phyloP scores from a whole-genome alignment of 2,888 invertebrate genomes.

The Meteorus colon region DNA sequence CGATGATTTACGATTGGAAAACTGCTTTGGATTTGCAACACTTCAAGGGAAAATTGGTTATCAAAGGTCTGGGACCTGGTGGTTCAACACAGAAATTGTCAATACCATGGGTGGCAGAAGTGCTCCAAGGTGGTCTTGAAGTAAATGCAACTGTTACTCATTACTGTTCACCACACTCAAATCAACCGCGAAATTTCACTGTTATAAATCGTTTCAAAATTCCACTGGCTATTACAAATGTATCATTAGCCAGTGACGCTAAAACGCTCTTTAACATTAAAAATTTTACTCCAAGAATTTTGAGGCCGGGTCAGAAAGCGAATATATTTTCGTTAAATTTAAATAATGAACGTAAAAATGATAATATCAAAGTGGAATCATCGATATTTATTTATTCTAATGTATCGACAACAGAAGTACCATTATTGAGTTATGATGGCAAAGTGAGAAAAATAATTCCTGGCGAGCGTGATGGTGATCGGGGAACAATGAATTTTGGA shows the following conservation, averaged over 20 bases:
- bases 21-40: slow-evolving; percentile 75
- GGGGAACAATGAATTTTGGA: slow-evolving; percentile 78
- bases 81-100: slow-evolving; percentile 72
- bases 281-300: slow-evolving; percentile 77
- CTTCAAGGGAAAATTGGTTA: slow-evolving; percentile 76
- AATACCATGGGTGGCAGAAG: slow-evolving; percentile 80
- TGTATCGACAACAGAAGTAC: slow-evolving; percentile 82
- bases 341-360: slow-evolving; percentile 74
- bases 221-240: slow-evolving; percentile 83
- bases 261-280: slow-evolving; percentile 78
- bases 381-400: slow-evolving; percentile 82
- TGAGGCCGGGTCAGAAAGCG: slow-evolving; percentile 77
- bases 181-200: slow-evolving; percentile 75
- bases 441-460: slow-evolving; percentile 75
- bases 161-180: slow-evolving; percentile 71
- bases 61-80: slow-evolving; percentile 72
- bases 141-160: slow-evolving; percentile 76
- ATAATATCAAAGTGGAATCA: slow-evolving; percentile 77
- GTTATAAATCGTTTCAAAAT: slow-evolving; percentile 84
- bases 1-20: slow-evolving; percentile 81
- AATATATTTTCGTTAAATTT: slow-evolving; percentile 77
- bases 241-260: slow-evolving; percentile 79
- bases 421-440: slow-evolving; percentile 84
- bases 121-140: slow-evolving; percentile 77
- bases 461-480: slow-evolving; percentile 65